phyloP scores from a whole-genome alignment of 2,888 invertebrate species.

The Pilophorus perplexus region DNA sequence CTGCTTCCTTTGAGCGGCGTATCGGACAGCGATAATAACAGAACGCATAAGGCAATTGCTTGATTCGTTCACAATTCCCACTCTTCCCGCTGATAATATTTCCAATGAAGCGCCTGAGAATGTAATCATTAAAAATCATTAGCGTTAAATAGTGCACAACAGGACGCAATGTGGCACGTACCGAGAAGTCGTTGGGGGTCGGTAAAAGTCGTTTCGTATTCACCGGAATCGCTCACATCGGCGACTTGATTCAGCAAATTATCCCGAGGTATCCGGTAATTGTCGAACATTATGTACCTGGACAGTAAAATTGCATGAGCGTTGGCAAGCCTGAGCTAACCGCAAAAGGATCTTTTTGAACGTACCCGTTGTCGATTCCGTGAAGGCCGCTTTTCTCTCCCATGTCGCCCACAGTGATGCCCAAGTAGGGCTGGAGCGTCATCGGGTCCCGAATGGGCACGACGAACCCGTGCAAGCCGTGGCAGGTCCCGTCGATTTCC shows the following conservation, averaged over 20 bases:
- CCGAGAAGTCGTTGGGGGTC: slow-evolving; percentile 83
- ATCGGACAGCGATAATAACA: slow-evolving; percentile 78
- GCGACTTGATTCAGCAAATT: slow-evolving; percentile 80
- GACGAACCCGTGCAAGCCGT: slow-evolving; percentile 86
- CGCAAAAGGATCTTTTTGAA: too few relatives aligned
- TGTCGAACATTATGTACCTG: slow-evolving; percentile 72
- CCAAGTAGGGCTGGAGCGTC: slow-evolving; percentile 74
- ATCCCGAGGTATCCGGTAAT: slow-evolving; percentile 75
- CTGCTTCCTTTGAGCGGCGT: slow-evolving; percentile 82
- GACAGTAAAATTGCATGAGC: too few relatives aligned
- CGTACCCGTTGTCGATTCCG: slow-evolving; percentile 87
- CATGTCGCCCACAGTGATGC: slow-evolving; percentile 85
- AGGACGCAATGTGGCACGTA: too few relatives aligned
- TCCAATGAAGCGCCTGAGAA: slow-evolving; percentile 68
- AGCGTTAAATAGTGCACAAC: neutral
- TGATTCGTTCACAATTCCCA: slow-evolving; percentile 64
- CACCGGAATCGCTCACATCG: slow-evolving; percentile 80
- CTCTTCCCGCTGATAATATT: slow-evolving; percentile 76
- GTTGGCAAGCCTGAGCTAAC: too few relatives aligned
- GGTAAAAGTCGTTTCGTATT: slow-evolving; percentile 76
- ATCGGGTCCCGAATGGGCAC: slow-evolving; percentile 79
- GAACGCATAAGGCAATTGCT: slow-evolving; percentile 64
- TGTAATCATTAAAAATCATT: neutral
- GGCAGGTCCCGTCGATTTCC: slow-evolving; percentile 73
- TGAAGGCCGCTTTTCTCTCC: slow-evolving; percentile 89